Evolutionary conservation across 2,113 vertebrate genomes (phyloP), one percentile per base, ranked within the genome.

Genomic region (Solea solea): DNA sequence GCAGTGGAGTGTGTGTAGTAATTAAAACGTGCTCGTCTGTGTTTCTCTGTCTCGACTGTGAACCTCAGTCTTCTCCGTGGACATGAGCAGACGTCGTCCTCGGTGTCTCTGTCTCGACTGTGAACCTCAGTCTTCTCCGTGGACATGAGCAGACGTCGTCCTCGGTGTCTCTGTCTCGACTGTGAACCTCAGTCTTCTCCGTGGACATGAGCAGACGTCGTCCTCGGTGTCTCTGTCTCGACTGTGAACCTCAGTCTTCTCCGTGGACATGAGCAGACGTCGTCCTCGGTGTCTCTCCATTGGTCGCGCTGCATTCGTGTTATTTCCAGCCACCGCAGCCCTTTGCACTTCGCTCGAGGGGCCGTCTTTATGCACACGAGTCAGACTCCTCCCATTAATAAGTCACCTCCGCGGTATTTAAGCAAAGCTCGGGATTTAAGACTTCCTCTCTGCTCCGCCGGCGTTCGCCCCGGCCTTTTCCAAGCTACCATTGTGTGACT

Each of bases 401-500:
- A 89, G 88, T 89, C 89, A 90, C 84, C 78, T 86, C 81, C 7
- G 66, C 54, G 74, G 84, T 86, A 85, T 89, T 90, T 83, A 89
- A 85, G 84, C 34, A 61, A 78, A 88, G 88, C 88, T 82, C 28
- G 54, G 78, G 86, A 87, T 92, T 90, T 88, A 90, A 90, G 82
- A 89, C 87, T 89, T 92, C 89, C 89, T 91, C 83, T 92, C 69
- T 34, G 69, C 84, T 76, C 2, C 2, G 42, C 59, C 80, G 88
- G 89, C 90, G 89, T 90, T 89, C 45, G 44, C 83, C 54, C 73
- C 71, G 55, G 82, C 78, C 81, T 90, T 59, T 92, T 90, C 61
- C 55, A 81, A 86, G 82, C 87, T 85, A 83, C 87, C 89, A 89
- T 86, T 91, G 87, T 88, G 84, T 88, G 87, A 91, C 84, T 90